phyloP scores from a whole-genome alignment of 2,797 vertebrate genomes.

The Leucoraja ocellata region DNA sequence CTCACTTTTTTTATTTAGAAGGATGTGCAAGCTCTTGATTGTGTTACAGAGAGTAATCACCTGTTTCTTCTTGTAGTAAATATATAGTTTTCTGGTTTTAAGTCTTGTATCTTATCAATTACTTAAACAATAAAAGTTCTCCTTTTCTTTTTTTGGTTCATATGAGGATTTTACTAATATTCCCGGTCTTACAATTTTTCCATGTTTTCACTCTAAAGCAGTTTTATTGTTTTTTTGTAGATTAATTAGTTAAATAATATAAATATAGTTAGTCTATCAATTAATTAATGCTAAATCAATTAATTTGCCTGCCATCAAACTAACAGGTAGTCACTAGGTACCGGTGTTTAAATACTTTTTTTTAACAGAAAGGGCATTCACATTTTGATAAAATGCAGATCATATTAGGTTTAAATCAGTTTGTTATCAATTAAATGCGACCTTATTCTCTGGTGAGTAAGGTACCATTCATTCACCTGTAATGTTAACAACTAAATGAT shows the following conservation, averaged over 20 bases:
- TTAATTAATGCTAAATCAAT: background rate
- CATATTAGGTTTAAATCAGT: background rate
- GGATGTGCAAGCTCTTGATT: slow-evolving; percentile 21
- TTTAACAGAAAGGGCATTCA: background rate
- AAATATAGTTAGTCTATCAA: background rate
- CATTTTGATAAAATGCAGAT: slow-evolving; percentile 2
- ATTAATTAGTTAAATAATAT: background rate
- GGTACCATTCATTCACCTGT: background rate
- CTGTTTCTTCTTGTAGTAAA: slow-evolving; percentile 10
- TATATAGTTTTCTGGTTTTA: background rate
- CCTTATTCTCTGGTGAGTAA: background rate
- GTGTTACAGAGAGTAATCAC: slow-evolving; percentile 28
- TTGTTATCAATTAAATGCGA: background rate
- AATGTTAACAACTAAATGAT: background rate
- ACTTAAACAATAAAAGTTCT: background rate
- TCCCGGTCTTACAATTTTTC: background rate
- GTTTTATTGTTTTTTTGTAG: background rate
- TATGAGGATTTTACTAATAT: background rate
- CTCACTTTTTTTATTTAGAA: slow-evolving; percentile 44
- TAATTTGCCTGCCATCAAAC: slow-evolving; percentile 5
- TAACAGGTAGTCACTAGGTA: background rate
- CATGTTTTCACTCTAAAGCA: background rate
- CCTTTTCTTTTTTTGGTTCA: background rate
- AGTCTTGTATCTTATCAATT: background rate
- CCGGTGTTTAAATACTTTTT: background rate